phyloP scores from a whole-genome alignment of 2,888 invertebrate genomes.

The Cosmorhoe ocellata region DNA sequence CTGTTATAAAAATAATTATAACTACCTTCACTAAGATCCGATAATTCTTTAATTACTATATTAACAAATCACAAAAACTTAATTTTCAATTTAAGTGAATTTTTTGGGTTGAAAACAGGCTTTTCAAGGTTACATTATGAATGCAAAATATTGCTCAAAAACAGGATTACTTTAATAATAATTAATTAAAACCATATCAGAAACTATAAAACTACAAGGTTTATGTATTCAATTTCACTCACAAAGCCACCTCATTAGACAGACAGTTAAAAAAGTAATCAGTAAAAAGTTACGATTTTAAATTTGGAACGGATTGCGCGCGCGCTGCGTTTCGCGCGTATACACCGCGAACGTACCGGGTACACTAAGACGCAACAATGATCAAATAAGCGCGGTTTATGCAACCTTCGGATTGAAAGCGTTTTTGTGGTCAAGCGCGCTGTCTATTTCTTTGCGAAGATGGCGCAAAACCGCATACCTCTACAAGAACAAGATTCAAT shows the following conservation, averaged over 20 bases:
- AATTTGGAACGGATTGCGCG: slow-evolving; percentile 45
- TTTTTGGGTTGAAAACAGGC: slow-evolving; percentile 13
- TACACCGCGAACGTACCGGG: slow-evolving; percentile 59
- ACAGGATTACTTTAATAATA: not conserved
- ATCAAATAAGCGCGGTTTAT: slow-evolving; percentile 67
- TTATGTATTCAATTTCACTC: slow-evolving; percentile 22
- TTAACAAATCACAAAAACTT: not conserved
- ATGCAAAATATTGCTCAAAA: slow-evolving; percentile 14
- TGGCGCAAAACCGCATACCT: slow-evolving; percentile 59
- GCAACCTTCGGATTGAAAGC: slow-evolving; percentile 77
- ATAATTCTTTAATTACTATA: slow-evolving; percentile 1
- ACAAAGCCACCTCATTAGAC: slow-evolving; percentile 27
- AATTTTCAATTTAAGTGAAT: slow-evolving; percentile 1
- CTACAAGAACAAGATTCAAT: slow-evolving; percentile 36
- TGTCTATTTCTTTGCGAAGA: slow-evolving; percentile 53
- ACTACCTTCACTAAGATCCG: not conserved
- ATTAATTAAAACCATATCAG: slow-evolving; percentile 11
- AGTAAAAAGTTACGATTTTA: slow-evolving; percentile 30
- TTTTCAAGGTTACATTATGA: slow-evolving; percentile 19
- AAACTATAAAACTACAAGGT: slow-evolving; percentile 9
- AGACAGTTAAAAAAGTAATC: slow-evolving; percentile 12
- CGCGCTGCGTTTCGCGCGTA: slow-evolving; percentile 59
- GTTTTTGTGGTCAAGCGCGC: slow-evolving; percentile 77
- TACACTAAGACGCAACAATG: slow-evolving; percentile 66
- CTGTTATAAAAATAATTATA: too few relatives aligned